Conservation (phyloP, 2,113 vertebrate genomes). For the Anoura caudifer region DNA sequence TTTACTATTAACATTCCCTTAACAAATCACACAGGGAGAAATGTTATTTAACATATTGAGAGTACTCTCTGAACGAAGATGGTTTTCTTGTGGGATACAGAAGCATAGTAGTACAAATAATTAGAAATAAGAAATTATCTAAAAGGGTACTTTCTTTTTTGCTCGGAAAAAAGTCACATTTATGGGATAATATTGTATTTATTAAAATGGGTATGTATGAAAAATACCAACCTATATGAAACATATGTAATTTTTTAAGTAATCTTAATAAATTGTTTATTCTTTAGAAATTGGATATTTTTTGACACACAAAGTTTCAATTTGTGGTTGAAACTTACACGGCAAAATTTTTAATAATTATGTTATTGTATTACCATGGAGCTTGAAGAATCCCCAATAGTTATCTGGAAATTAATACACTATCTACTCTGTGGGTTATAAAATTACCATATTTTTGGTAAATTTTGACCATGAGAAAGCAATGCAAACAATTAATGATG, state of each 20-base stretch:
- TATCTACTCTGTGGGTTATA: neutral
- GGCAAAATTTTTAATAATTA: neutral
- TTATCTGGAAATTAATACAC: neutral
- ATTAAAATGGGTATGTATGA: neutral
- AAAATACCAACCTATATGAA: neutral
- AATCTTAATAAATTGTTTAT: neutral
- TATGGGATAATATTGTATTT: neutral
- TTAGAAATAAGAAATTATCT: neutral
- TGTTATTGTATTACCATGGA: neutral
- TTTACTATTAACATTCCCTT: slow-evolving; percentile 37
- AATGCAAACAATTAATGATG: neutral
- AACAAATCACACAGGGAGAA: slow-evolving; percentile 39
- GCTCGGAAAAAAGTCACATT: neutral
- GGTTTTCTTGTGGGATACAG: neutral
- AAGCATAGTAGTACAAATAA: neutral
- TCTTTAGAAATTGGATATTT: neutral
- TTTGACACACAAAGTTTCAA: neutral
- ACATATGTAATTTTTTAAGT: neutral
- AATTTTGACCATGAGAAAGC: neutral
- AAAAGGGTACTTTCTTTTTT: neutral
- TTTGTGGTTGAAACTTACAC: neutral
- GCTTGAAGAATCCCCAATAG: neutral
- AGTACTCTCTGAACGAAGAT: neutral
- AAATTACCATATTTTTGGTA: neutral
- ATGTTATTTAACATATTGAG: neutral